Evolutionary conservation across 2,113 vertebrate species (phyloP).

Genomic region (Balaenoptera acutorostrata): DNA sequence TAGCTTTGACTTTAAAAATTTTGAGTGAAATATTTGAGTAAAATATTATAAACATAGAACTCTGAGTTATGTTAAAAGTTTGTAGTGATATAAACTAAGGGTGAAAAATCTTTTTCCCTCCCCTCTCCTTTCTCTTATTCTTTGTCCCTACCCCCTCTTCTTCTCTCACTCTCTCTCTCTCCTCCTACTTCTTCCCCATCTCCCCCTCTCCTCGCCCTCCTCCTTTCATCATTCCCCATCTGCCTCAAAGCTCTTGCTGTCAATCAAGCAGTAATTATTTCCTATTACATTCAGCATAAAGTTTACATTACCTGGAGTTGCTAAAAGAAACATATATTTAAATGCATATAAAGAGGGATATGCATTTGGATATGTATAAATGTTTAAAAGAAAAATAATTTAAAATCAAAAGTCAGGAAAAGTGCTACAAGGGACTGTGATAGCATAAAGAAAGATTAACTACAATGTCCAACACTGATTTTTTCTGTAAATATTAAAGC

Average conservation of each 20-base stretch:
- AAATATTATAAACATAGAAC: not conserved
- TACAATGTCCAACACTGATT: not conserved
- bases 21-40: not conserved
- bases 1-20: conserved; percentile 37
- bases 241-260: not conserved
- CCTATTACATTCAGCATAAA: not conserved
- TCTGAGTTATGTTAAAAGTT: not conserved
- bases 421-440: not conserved
- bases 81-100: not conserved
- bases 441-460: not conserved
- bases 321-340: not conserved
- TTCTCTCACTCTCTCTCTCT: too few relatives aligned
- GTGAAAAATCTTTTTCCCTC: not conserved
- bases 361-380: not conserved
- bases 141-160: not conserved
- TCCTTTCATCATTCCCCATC: not conserved
- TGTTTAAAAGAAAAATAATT: not conserved
- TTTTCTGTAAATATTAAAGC: not conserved
- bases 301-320: not conserved
- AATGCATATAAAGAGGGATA: not conserved
- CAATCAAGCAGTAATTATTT: not conserved
- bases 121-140: not conserved
- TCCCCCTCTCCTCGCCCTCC: accelerated
- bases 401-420: not conserved
- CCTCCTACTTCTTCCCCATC: accelerated